phyloP scores from a whole-genome alignment of 30 jellyfish, hydroid and myxozoan species.

The Turritopsis rubra region DNA sequence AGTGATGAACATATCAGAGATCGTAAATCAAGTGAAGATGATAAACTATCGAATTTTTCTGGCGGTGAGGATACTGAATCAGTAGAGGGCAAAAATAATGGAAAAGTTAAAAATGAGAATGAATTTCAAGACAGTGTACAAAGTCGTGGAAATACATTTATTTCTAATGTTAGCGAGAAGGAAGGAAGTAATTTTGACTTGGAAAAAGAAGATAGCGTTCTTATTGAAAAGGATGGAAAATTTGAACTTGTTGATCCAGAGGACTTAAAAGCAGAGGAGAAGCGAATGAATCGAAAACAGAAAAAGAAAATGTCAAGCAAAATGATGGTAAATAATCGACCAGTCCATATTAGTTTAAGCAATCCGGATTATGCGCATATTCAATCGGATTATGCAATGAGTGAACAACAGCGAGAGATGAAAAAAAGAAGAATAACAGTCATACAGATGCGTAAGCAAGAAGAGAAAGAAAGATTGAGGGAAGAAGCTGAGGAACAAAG shows the following conservation, averaged over 20 bases:
- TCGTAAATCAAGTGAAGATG: neutral
- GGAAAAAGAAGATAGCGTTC: slow-evolving; percentile 44
- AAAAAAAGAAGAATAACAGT: slow-evolving; percentile 63
- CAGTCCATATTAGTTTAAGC: slow-evolving; percentile 34
- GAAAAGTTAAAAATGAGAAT: neutral
- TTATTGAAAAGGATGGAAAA: slow-evolving; percentile 86
- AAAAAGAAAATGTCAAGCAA: neutral
- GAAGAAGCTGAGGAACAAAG: slow-evolving; percentile 59
- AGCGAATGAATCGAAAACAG: neutral
- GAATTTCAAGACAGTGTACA: neutral
- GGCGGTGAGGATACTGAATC: neutral
- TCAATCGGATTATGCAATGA: slow-evolving; percentile 81
- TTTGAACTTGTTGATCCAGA: slow-evolving; percentile 79
- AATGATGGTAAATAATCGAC: neutral
- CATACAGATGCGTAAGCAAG: slow-evolving; percentile 62
- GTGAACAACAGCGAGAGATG: slow-evolving; percentile 88
- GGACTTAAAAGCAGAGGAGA: slow-evolving; percentile 60
- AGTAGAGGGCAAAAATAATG: neutral
- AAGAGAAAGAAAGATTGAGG: slow-evolving; percentile 60
- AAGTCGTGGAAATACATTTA: neutral
- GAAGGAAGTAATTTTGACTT: neutral
- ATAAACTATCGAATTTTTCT: neutral
- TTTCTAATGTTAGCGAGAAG: neutral
- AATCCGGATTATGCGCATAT: slow-evolving; percentile 71
- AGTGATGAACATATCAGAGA: neutral